Conservation (phyloP, 2,888 invertebrate species). For the Colostygia pectinataria region DNA sequence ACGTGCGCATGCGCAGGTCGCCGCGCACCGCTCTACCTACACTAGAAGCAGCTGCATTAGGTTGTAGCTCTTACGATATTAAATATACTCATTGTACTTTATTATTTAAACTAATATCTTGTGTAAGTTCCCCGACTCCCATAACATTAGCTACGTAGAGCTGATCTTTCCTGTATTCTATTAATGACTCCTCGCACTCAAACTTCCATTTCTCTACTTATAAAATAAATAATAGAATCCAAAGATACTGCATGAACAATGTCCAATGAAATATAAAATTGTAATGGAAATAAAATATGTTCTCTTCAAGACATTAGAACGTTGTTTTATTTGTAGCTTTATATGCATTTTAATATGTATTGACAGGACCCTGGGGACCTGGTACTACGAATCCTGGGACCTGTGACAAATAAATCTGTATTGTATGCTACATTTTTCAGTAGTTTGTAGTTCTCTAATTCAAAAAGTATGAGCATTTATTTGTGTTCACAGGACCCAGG, state of each 20-base stretch:
- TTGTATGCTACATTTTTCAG: too few species aligned
- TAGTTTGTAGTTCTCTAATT: too few species aligned
- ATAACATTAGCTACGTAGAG: too few species aligned
- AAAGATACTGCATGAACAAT: slow-evolving; percentile 64
- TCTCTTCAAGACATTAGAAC: slow-evolving; percentile 7
- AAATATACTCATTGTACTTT: background rate
- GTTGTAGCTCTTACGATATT: background rate
- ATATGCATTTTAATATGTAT: background rate
- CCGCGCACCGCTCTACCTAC: background rate
- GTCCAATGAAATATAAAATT: slow-evolving; percentile 49
- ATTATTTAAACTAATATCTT: background rate
- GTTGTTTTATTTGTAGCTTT: slow-evolving; percentile 1
- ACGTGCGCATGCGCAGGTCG: too few species aligned
- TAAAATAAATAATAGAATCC: slow-evolving; percentile 58
- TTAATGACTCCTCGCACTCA: too few species aligned
- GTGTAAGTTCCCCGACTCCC: background rate
- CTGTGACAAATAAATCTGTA: too few species aligned
- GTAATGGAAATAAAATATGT: slow-evolving; percentile 32
- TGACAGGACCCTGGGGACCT: background rate
- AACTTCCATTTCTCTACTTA: too few species aligned
- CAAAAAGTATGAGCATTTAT: too few species aligned
- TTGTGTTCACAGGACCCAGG: too few species aligned
- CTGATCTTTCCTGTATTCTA: too few species aligned
- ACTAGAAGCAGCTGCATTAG: background rate
- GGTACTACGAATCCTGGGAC: too few species aligned